Evolutionary conservation across 1,140 invertebrate genomes (phyloP), one percentile per base, ranked within the genome.

Genomic region (Caenorhabditis remanei): DNA sequence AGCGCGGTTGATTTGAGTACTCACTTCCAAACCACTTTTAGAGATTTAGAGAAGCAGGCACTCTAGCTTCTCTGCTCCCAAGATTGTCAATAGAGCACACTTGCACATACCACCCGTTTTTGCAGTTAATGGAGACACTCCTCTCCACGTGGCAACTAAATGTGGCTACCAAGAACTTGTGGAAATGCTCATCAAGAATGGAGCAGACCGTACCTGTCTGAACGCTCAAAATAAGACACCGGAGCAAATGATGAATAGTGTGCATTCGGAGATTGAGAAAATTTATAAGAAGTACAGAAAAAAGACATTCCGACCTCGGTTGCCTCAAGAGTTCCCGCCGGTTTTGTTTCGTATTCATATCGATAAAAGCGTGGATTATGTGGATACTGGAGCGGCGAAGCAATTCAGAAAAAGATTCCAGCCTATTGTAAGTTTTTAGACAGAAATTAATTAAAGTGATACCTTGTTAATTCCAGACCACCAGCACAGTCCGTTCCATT

Each of bases 141-240:
- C 67, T 1, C 67, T 71, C 21, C 67, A 71, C 41, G 9, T 48
- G 41, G 67, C 67, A n/a, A 71, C 67, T 5, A 71, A 71, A 9
- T 0, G 13, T 19, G 40, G 9, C 8, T 46, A 71, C 11, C 65
- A 40, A n/a, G 65, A 71, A 16, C 13, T 71, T n/a, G 67, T 71
- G 4, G 41, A 46, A 71, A 43, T 71, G 19, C 67, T 71, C 8
- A 71, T 71, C 67, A 71, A 43, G 14, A 46, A 71, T 71, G 67
- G 67, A n/a, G 67, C 67, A 8, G 67, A 71, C 19, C 40, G 67
- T n/a, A 46, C 40, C 11, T 21, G 16, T 9, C 67, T 71, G 5
- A 71, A 71, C 46, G 40, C 16, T 4, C 40, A 71, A 32, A 71
- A 71, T 19, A 46, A 46, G 19, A 46, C 40, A n/a, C 67, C 67